phyloP scores from a whole-genome alignment of 2,113 vertebrate genomes.

The Leptodactylus fuscus region DNA sequence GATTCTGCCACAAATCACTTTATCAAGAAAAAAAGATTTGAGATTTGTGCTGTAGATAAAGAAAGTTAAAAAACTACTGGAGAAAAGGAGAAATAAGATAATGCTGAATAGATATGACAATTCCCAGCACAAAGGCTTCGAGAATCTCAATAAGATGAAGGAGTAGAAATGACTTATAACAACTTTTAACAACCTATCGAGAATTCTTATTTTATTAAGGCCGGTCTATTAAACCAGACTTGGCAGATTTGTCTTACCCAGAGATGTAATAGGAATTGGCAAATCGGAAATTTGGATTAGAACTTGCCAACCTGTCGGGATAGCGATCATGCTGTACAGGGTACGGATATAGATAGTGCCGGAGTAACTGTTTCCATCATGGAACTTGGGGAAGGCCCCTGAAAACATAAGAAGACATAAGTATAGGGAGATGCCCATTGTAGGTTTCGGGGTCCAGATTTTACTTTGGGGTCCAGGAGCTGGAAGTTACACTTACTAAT shows the following conservation, averaged over 20 bases:
- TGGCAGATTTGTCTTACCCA: neutral
- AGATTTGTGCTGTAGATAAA: slow-evolving; percentile 23
- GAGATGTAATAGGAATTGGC: neutral
- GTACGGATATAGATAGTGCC: neutral
- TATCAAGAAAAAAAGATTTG: slow-evolving; percentile 37
- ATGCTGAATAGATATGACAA: slow-evolving; percentile 15
- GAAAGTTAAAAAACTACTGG: slow-evolving; percentile 13
- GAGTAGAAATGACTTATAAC: neutral
- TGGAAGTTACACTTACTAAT: no score
- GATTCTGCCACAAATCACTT: slow-evolving; percentile 47
- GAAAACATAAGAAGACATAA: no score
- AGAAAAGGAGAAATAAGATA: slow-evolving; percentile 19
- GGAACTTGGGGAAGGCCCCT: neutral
- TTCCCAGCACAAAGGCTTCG: neutral
- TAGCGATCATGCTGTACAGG: neutral
- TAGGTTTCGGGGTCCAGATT: no score
- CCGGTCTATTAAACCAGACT: neutral
- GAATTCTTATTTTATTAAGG: neutral
- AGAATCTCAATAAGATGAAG: neutral
- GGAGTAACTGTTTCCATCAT: neutral
- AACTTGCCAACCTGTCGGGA: neutral
- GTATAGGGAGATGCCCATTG: no score
- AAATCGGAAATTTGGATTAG: neutral
- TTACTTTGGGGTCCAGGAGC: no score
- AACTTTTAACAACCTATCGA: neutral